These are phyloP conservation scores for Hirtodrosophila cameraria DNA, from an alignment of 2,888 invertebrate species.

Conservation along the genomic window DNA sequence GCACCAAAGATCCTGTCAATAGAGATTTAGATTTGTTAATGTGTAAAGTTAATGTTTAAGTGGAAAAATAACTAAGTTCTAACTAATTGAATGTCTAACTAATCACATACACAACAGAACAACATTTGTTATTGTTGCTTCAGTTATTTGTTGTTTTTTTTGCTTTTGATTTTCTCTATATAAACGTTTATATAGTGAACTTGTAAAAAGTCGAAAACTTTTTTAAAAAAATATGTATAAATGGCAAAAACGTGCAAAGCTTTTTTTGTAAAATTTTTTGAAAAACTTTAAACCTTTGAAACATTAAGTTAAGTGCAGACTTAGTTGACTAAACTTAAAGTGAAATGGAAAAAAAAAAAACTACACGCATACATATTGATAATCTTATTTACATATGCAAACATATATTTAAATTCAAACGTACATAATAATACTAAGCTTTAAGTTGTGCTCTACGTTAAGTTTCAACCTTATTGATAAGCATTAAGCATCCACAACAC, in stretches of 20 bases:
- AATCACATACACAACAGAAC: conserved; percentile 3
- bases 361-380: conserved; percentile 29
- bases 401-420: conserved; percentile 12
- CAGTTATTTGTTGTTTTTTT: conserved; percentile 44
- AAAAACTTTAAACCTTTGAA: conserved; percentile 1
- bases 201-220: conserved; percentile 23
- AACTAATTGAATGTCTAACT: conserved; percentile 3
- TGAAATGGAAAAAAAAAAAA: conserved; percentile 8
- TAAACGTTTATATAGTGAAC: conserved; percentile 20
- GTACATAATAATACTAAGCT: conserved; percentile 24
- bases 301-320: conserved; percentile 50
- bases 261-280: conserved; percentile 12
- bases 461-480: conserved; percentile 50
- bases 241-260: background rate
- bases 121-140: conserved; percentile 19
- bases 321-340: conserved; percentile 29
- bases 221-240: background rate
- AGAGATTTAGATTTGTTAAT: conserved; percentile 36
- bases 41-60: conserved; percentile 28
- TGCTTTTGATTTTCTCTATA: no score
- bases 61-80: conserved; percentile 15
- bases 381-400: conserved; percentile 23
- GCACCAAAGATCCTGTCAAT: conserved; percentile 68
- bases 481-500: conserved; percentile 19
- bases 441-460: conserved; percentile 65